Evolutionary conservation across 1,140 invertebrate genomes (phyloP).

Genomic region (Zaprionus capensis): DNA sequence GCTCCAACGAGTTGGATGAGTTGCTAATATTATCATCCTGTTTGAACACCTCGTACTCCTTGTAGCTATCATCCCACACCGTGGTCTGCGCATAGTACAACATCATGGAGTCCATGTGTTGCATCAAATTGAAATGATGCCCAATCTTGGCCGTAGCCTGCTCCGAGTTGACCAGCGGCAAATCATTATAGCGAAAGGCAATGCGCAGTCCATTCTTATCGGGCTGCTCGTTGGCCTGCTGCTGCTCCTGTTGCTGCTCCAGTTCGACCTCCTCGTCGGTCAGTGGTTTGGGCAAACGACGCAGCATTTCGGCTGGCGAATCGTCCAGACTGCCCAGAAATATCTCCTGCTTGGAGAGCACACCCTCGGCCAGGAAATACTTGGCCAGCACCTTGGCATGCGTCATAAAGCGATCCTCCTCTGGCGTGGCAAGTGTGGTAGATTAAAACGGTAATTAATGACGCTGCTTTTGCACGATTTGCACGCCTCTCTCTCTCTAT

Average conservation of each 20-base stretch:
- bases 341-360: constrained; percentile 89
- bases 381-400: constrained; percentile 91
- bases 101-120: constrained; percentile 87
- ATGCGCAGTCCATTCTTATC: constrained; percentile 89
- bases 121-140: constrained; percentile 92
- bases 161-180: constrained; percentile 88
- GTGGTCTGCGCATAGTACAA: constrained; percentile 86
- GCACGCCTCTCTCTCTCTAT: background rate
- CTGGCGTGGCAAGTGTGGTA: constrained; percentile 83
- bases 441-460: constrained; percentile 26
- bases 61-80: constrained; percentile 77
- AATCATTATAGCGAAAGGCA: constrained; percentile 93
- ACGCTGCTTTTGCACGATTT: constrained; percentile 7
- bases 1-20: constrained; percentile 43
- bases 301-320: constrained; percentile 87
- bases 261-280: constrained; percentile 62
- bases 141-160: constrained; percentile 84
- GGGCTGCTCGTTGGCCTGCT: constrained; percentile 54
- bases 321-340: constrained; percentile 90
- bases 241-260: constrained; percentile 46
- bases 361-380: constrained; percentile 93
- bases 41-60: constrained; percentile 47
- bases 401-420: constrained; percentile 91
- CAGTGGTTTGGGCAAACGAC: constrained; percentile 85
- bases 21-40: constrained; percentile 57